Conservation (phyloP, 2,113 vertebrate genomes). For the Gymnobelideus leadbeateri region DNA sequence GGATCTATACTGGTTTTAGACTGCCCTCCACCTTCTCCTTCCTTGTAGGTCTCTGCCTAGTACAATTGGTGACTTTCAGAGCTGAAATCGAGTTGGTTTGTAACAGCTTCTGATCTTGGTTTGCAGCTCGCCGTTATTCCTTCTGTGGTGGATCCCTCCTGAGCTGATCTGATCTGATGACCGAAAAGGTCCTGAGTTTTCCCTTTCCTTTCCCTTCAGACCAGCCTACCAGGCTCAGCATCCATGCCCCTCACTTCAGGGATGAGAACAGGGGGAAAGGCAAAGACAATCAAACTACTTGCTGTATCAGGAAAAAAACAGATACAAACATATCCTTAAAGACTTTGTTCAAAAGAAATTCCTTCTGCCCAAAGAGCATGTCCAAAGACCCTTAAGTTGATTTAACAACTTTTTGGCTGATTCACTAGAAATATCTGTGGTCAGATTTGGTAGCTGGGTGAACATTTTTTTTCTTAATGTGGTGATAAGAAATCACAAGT, state of each 20-base stretch:
- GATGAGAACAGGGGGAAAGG: slow-evolving; percentile 72
- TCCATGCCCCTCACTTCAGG: slow-evolving; percentile 70
- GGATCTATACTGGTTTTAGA: slow-evolving; percentile 98
- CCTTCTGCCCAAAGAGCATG: slow-evolving; percentile 67
- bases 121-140: slow-evolving; percentile 94
- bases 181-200: slow-evolving; percentile 77
- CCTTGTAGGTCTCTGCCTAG: slow-evolving; percentile 86
- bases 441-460: slow-evolving; percentile 62
- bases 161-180: slow-evolving; percentile 88
- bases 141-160: slow-evolving; percentile 93
- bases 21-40: slow-evolving; percentile 78
- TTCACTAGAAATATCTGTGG: slow-evolving; percentile 64
- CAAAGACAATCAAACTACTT: slow-evolving; percentile 81
- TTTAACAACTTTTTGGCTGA: slow-evolving; percentile 69
- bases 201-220: slow-evolving; percentile 74
- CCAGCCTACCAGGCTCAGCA: slow-evolving; percentile 72
- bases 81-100: slow-evolving; percentile 87
- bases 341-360: slow-evolving; percentile 52
- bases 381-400: slow-evolving; percentile 73
- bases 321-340: slow-evolving; percentile 33
- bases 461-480: slow-evolving; percentile 21
- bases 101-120: slow-evolving; percentile 97
- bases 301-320: slow-evolving; percentile 64
- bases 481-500: slow-evolving; percentile 68
- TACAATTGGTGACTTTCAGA: slow-evolving; percentile 82